Evolutionary conservation across 2,797 vertebrate genomes (phyloP).

Genomic region (Hapalemur alaotrensis): DNA sequence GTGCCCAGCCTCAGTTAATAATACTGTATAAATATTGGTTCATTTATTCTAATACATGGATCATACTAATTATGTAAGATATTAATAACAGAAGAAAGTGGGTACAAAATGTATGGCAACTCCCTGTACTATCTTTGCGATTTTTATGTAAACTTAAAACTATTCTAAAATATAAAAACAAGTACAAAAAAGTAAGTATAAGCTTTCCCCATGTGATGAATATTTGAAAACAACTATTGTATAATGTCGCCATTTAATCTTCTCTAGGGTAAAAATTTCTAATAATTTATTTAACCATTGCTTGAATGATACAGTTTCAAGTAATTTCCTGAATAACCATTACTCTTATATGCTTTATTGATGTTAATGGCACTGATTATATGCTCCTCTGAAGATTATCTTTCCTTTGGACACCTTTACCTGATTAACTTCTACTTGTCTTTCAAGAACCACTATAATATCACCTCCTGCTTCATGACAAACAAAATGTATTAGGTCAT

Average conservation of each 20-base stretch:
- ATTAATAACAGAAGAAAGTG: not conserved
- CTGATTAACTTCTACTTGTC: not conserved
- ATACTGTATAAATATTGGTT: not conserved
- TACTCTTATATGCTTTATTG: not conserved
- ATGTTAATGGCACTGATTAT: not conserved
- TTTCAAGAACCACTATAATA: not conserved
- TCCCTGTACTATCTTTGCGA: not conserved
- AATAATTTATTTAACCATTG: not conserved
- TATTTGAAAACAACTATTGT: not conserved
- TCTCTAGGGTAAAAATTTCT: not conserved
- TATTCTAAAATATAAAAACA: conserved; percentile 5
- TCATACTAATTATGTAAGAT: not conserved
- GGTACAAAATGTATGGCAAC: not conserved
- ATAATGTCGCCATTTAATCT: not conserved
- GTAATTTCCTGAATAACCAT: not conserved
- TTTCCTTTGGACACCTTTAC: not conserved
- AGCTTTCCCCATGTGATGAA: not conserved
- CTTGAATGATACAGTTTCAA: not conserved
- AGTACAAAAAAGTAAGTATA: not conserved
- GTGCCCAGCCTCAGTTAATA: not conserved
- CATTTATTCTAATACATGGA: not conserved
- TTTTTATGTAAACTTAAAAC: not conserved
- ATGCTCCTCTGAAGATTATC: not conserved
- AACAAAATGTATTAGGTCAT: not conserved
- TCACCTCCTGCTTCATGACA: not conserved